A percentile compares a stretch with the other conserved stretches of the same genome.
phyloP scores from a whole-genome alignment of 2,888 invertebrate species.

The Lottia scabra region DNA sequence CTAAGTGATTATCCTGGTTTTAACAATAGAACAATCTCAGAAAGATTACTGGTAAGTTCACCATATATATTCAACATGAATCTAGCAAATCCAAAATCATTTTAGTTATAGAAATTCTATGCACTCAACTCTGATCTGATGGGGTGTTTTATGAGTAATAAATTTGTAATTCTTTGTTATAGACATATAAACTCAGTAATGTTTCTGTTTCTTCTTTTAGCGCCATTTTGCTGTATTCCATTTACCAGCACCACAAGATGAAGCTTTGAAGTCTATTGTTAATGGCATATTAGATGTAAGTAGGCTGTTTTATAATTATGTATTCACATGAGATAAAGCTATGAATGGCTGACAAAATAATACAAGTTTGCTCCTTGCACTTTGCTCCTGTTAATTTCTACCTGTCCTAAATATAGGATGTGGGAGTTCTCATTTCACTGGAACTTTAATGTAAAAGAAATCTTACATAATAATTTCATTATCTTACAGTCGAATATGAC shows the following conservation, averaged over 20 bases:
- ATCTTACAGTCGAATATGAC: slow-evolving; percentile 60
- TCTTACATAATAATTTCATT: background rate
- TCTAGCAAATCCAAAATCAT: too few relatives aligned
- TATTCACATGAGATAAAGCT: too few relatives aligned
- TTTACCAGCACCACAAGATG: slow-evolving; percentile 61
- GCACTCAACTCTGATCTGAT: too few relatives aligned
- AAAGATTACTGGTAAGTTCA: slow-evolving; percentile 60
- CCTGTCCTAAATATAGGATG: too few relatives aligned
- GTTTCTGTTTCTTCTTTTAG: slow-evolving; percentile 43
- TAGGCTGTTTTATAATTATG: background rate
- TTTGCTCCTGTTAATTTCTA: too few relatives aligned
- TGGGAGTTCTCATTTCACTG: too few relatives aligned
- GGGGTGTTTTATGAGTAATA: background rate
- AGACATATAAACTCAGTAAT: background rate
- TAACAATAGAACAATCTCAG: slow-evolving; percentile 48
- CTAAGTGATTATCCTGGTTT: slow-evolving; percentile 60
- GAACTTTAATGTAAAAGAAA: background rate
- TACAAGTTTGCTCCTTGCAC: too few relatives aligned
- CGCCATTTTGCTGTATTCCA: slow-evolving; percentile 68
- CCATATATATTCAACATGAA: background rate
- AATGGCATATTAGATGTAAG: slow-evolving; percentile 66
- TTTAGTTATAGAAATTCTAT: too few relatives aligned
- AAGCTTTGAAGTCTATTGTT: slow-evolving; percentile 60
- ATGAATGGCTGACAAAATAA: too few relatives aligned
- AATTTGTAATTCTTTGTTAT: background rate